These are phyloP conservation scores for Apostichopus leukothele DNA, from an alignment of 53 echinoderm and acorn worm species.

Conservation along the genomic window DNA sequence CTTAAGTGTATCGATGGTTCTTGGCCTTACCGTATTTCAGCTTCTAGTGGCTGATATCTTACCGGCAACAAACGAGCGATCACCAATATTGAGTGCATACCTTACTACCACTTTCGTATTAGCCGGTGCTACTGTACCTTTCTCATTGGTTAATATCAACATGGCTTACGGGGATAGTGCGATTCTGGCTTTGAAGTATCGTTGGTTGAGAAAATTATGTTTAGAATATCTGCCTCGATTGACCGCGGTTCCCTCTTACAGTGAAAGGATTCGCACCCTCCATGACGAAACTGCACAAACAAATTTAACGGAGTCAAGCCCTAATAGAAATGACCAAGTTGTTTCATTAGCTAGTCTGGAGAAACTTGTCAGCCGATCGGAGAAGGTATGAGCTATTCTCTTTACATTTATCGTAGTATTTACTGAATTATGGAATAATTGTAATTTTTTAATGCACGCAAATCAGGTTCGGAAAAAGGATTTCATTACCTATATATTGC, in stretches of 20 bases:
- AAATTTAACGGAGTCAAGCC: too few relatives aligned
- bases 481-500: too few relatives aligned
- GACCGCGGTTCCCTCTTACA: neutral
- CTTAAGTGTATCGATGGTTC: constrained; percentile 31
- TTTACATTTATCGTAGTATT: too few relatives aligned
- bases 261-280: neutral
- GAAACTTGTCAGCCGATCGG: neutral
- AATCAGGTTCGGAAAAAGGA: too few relatives aligned
- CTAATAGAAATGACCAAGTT: neutral
- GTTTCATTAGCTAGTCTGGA: neutral
- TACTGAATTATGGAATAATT: too few relatives aligned
- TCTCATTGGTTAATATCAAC: constrained; percentile 38
- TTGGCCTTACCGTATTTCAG: constrained; percentile 34
- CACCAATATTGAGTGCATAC: constrained; percentile 10
- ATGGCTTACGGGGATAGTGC: constrained; percentile 20
- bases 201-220: constrained; percentile 5
- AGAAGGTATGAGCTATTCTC: neutral
- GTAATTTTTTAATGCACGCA: too few relatives aligned
- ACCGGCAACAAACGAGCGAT: constrained; percentile 1
- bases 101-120: constrained; percentile 1
- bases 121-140: constrained; percentile 2
- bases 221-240: constrained; percentile 26
- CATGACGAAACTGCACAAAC: neutral
- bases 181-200: constrained; percentile 7
- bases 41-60: constrained; percentile 16